Evolutionary conservation across 2,888 invertebrate genomes (phyloP), one percentile per base, ranked within the genome.

Genomic region (Leptinotarsa tumamoca): DNA sequence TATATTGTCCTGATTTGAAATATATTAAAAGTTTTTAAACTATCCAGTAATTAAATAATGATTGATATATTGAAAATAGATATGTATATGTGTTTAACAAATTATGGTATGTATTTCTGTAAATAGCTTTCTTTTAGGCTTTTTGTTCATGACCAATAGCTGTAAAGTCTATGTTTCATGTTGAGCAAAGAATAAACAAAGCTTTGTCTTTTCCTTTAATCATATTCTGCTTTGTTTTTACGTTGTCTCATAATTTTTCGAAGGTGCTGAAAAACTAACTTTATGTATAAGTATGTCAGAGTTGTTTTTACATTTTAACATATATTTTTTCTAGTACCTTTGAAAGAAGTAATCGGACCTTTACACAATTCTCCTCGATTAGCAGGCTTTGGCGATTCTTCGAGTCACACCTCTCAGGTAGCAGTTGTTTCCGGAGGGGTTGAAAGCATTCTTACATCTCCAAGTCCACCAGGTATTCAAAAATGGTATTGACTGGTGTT

Each of bases 381-480:
- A 67, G 71, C 78, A 13, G 78, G 79, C 49, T 84, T 83, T 72
- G 75, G 80, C 5, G 84, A 84, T 27, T 80, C 81, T 23, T 77
- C 81, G 0, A 76, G 80, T 21, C 83, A 83, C 18, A 86, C 87
- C 7, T 87, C 87, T 17, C 88, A 87, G 75, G 87, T 88, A 1
- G 87, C 87, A 13, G 87, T 88, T 15, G 87, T 88, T 68, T 86
- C 87, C 1, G 87, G 87, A 33, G 88, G 88, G 13, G 86, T 88
- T 43, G 89, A 89, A 82, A 88, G 88, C 78, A 84, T 87, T 17
- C 78, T 88, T 49, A 89, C 89, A 68, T 92, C 92, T 33, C 91
- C 92, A 78, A 92, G 92, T 87, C 91, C 92, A 82, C 92, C 92
- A 84, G 91, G 92, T 92, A 88, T 50, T 14, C 15, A 43, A 51